Conservation (phyloP, 2,888 invertebrate genomes). For the Hirudinaria manillensis region DNA sequence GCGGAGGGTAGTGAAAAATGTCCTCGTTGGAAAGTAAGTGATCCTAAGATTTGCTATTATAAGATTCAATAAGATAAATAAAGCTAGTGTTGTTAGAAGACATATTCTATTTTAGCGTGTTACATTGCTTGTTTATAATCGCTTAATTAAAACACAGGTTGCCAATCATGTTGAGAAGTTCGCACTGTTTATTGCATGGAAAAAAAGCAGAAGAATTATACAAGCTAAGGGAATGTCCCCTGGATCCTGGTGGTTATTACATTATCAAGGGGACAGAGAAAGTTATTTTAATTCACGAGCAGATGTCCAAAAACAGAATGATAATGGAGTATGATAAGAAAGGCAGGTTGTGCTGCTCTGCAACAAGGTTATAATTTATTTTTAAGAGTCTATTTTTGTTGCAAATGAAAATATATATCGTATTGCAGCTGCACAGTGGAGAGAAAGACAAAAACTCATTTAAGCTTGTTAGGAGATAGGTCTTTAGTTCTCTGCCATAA, state of each 20-base stretch:
- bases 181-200: conserved; percentile 81
- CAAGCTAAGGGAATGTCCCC: conserved; percentile 90
- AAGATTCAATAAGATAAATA: no score
- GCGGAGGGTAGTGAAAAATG: conserved; percentile 78
- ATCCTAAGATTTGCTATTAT: no score
- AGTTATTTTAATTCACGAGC: conserved; percentile 88
- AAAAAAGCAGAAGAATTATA: conserved; percentile 86
- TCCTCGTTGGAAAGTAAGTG: conserved; percentile 49
- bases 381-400: not conserved
- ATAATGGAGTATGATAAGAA: conserved; percentile 84
- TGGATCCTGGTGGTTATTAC: conserved; percentile 99
- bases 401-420: no score
- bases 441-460: no score
- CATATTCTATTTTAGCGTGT: no score
- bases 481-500: no score
- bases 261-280: conserved; percentile 66
- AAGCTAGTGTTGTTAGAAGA: no score
- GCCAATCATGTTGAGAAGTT: conserved; percentile 94
- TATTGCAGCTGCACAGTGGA: no score
- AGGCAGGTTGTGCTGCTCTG: conserved; percentile 68
- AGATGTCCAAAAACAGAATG: conserved; percentile 91
- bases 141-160: conserved; percentile 60
- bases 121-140: not conserved
- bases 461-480: no score
- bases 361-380: conserved; percentile 55